These are phyloP conservation scores for Alloplasta piceator DNA, from an alignment of 2,888 invertebrate genomes.

Conservation along the genomic window DNA sequence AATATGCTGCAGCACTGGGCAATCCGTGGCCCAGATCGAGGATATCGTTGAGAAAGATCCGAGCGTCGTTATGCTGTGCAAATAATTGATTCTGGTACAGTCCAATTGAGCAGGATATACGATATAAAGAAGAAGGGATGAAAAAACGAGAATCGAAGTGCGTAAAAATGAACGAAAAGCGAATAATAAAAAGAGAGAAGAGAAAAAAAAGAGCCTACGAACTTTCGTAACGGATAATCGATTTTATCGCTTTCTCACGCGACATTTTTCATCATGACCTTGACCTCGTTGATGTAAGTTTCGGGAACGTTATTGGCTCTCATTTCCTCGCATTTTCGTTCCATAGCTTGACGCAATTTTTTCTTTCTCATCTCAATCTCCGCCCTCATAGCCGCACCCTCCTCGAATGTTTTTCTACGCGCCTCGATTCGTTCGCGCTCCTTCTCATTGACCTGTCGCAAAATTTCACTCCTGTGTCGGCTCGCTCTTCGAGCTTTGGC, in stretches of 20 bases:
- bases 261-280: constrained; percentile 78
- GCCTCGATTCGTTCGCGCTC: constrained; percentile 87
- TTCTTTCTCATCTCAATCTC: constrained; percentile 86
- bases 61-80: constrained; percentile 92
- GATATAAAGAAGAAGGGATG: constrained; percentile 3
- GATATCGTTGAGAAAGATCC: constrained; percentile 93
- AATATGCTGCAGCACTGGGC: constrained; percentile 93
- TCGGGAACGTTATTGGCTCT: constrained; percentile 85
- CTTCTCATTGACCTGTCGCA: constrained; percentile 89
- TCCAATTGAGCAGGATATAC: constrained; percentile 44
- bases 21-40: constrained; percentile 90
- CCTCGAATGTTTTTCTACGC: constrained; percentile 87
- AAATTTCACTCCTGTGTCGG: constrained; percentile 86
- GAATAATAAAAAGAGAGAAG: not conserved
- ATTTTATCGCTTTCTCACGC: constrained; percentile 57
- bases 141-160: not conserved
- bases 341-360: constrained; percentile 84
- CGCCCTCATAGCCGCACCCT: constrained; percentile 87
- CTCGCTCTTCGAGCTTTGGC: constrained; percentile 83
- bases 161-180: not conserved
- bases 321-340: constrained; percentile 86
- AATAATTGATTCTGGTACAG: constrained; percentile 82
- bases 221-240: constrained; percentile 13
- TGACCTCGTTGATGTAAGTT: constrained; percentile 85
- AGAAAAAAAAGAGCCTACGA: not conserved